Evolutionary conservation across 2,888 invertebrate genomes (phyloP).

Genomic region (Ectropis crepuscularia): DNA sequence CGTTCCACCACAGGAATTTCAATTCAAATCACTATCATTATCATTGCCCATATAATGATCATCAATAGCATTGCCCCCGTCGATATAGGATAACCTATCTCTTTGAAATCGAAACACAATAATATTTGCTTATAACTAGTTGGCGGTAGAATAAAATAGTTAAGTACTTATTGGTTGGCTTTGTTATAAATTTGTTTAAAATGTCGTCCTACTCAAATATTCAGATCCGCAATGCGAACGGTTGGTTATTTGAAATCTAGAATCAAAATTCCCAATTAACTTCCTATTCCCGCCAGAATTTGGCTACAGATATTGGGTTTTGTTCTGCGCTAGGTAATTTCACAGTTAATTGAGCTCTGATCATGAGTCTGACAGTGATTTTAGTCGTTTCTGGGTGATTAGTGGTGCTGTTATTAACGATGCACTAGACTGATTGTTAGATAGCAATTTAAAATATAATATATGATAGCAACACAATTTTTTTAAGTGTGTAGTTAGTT

Average conservation of each 20-base stretch:
- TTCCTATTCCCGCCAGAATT: conserved; percentile 17
- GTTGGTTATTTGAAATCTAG: conserved; percentile 12
- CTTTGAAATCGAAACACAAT: too few relatives aligned
- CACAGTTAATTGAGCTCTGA: conserved; percentile 33
- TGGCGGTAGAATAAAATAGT: too few relatives aligned
- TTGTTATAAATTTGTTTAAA: too few relatives aligned
- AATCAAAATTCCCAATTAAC: conserved; percentile 21
- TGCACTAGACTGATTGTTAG: conserved; percentile 14
- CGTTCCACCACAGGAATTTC: too few relatives aligned
- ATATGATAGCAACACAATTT: too few relatives aligned
- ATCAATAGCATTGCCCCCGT: too few relatives aligned
- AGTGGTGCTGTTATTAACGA: conserved; percentile 4
- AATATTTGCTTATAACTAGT: too few relatives aligned
- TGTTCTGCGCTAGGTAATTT: conserved; percentile 28
- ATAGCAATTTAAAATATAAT: not conserved
- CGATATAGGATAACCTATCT: too few relatives aligned
- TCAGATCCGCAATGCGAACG: conserved; percentile 12
- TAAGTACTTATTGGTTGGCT: too few relatives aligned
- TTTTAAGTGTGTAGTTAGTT: too few relatives aligned
- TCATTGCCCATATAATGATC: too few relatives aligned
- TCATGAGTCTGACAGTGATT: conserved; percentile 9
- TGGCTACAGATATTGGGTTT: conserved; percentile 14
- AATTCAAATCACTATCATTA: too few relatives aligned
- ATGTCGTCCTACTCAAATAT: not conserved
- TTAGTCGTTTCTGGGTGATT: conserved; percentile 11